Base-by-base conservation (phyloP, 2,888 invertebrate genomes). In the Theretra japonica region DNA sequence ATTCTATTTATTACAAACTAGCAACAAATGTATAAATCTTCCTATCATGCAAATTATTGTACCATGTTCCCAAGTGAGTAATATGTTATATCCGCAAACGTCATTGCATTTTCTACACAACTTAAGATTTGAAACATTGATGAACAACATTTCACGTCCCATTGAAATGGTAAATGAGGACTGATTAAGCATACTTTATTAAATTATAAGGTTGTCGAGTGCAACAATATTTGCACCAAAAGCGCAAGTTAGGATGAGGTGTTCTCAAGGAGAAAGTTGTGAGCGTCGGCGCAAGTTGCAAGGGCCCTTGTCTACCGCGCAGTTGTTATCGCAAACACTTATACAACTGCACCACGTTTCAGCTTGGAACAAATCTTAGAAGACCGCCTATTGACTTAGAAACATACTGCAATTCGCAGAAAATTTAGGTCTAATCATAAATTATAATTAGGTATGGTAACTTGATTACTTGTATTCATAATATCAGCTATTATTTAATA, bases 291-390 rank as follows among this genome's bases (percentile, higher is more conserved):
- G 76, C 82, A 84, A 89, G 83, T 88, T 87, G 80, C 79, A 80
- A 87, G 84, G 81, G 82, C 83, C 80, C 89, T 89, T 87, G 89
- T 89, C 89, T 82, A 6, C 7, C 23, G 41, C 83, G 82, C 85
- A 86, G 86, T 90, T 88, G 90, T 90, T 90, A 90, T 90, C 90
- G 88, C 84, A 85, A 87, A 86, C 87, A 86, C 86, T 88, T 82
- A 82, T 81, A 75, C 83, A 83, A 83, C 83, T 83, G 83, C 79
- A 81, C 78, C 76, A 78, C 76, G 79, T 77, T 76, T 75, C 72
- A 75, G 76, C 79, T 76, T 79, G 79, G 79, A 72, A 72, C 79
- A 79, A 82, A 74, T 68, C 50, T 72, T 70, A 74, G 73, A 73
- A 70, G 72, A 68, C n/a, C 41, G 57, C 30, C 57, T 23, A 62